These are phyloP conservation scores for Steromphala cineraria DNA, from an alignment of 2,888 invertebrate species.

Conservation along the genomic window DNA sequence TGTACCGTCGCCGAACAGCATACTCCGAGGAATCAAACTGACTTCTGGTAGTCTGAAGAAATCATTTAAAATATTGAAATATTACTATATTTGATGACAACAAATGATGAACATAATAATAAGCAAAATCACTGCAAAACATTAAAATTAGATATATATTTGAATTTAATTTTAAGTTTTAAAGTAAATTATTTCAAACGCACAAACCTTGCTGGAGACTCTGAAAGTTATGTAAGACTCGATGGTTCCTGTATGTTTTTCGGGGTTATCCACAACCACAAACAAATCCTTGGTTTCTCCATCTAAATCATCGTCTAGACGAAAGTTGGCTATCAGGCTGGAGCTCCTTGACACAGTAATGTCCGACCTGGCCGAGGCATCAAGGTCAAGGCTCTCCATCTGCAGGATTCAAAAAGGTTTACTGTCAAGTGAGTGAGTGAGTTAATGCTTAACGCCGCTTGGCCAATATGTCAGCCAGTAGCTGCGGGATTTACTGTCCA, in stretches of 20 bases:
- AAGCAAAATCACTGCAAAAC: too few relatives aligned
- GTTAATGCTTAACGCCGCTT: too few relatives aligned
- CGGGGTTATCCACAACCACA: slow-evolving; percentile 84
- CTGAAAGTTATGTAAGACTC: slow-evolving; percentile 85
- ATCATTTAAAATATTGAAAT: not conserved
- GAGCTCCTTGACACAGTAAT: slow-evolving; percentile 67
- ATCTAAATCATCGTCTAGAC: slow-evolving; percentile 68
- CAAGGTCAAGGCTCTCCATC: slow-evolving; percentile 70
- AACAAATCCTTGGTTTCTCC: slow-evolving; percentile 78
- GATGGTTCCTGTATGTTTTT: slow-evolving; percentile 83
- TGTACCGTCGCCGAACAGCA: slow-evolving; percentile 82
- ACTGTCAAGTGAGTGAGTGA: too few relatives aligned
- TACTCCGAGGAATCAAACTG: slow-evolving; percentile 82
- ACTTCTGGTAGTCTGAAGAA: slow-evolving; percentile 79
- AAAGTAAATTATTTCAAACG: too few relatives aligned
- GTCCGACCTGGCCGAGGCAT: slow-evolving; percentile 66
- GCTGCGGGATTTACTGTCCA: too few relatives aligned
- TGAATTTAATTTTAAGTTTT: too few relatives aligned
- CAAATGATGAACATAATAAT: not conserved
- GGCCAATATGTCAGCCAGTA: too few relatives aligned
- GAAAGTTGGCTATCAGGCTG: slow-evolving; percentile 67
- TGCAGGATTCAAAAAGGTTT: slow-evolving; percentile 33
- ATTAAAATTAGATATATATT: too few relatives aligned
- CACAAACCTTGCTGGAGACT: slow-evolving; percentile 81
- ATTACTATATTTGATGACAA: not conserved